Percentiles rank a stretch among this genome's conserved stretches.
Evolutionary conservation across 1,140 invertebrate species (phyloP).

Genomic region (Elysia chlorotica): DNA sequence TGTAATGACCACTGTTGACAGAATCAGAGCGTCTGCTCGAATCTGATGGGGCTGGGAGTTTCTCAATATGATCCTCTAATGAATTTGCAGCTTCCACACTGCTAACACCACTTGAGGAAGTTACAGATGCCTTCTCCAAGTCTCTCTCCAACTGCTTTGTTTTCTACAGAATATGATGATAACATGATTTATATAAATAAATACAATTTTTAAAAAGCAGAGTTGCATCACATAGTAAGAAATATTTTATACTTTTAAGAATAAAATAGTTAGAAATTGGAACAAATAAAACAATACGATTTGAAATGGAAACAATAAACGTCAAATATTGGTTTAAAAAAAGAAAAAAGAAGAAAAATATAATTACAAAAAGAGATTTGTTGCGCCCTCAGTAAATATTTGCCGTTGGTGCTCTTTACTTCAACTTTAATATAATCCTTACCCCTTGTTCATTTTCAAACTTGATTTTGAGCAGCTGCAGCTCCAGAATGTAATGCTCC

Average conservation of each 20-base stretch:
- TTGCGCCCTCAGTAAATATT: no score
- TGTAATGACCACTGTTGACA: slow-evolving; percentile 9
- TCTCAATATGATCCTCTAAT: slow-evolving; percentile 43
- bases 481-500: slow-evolving; percentile 66
- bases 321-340: no score
- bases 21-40: slow-evolving; percentile 16
- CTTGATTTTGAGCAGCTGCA: slow-evolving; percentile 63
- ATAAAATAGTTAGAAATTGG: no score
- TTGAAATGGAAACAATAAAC: no score
- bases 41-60: slow-evolving; percentile 1
- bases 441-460: slow-evolving; percentile 59
- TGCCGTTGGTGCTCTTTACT: neutral
- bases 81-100: slow-evolving; percentile 27
- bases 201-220: no score
- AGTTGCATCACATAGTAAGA: no score
- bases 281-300: no score
- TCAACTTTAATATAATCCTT: slow-evolving; percentile 6
- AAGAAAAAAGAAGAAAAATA: no score
- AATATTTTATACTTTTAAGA: no score
- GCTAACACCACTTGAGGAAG: slow-evolving; percentile 15
- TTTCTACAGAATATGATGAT: no score
- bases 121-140: slow-evolving; percentile 16
- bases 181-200: no score
- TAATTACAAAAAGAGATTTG: no score
- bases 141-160: slow-evolving; percentile 29